phyloP scores from a whole-genome alignment of 2,797 vertebrate genomes.

The Cryptoblepharus egeriae region DNA sequence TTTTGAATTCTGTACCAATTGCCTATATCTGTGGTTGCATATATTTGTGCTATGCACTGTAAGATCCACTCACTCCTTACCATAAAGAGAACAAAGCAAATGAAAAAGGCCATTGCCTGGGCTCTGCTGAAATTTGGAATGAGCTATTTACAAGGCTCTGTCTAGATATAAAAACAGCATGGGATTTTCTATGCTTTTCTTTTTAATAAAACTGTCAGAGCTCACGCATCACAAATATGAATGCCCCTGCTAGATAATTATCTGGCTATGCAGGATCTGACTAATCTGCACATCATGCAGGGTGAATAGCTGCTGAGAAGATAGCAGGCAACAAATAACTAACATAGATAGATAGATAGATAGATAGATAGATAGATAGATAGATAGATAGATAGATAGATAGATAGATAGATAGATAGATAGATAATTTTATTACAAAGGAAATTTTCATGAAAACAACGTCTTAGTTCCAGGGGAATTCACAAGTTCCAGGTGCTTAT shows the following conservation, averaged over 20 bases:
- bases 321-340: constrained; percentile 16
- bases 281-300: constrained; percentile 37
- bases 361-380: neutral
- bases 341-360: neutral
- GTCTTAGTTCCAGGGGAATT: neutral
- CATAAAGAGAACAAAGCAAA: neutral
- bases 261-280: constrained; percentile 33
- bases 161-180: constrained; percentile 22
- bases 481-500: constrained; percentile 20
- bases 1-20: neutral
- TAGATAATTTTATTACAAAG: neutral
- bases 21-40: neutral
- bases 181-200: constrained; percentile 25
- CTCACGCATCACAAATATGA: constrained; percentile 32
- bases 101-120: constrained; percentile 1
- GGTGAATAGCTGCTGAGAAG: constrained; percentile 18
- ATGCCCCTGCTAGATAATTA: constrained; percentile 42
- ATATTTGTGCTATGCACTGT: neutral
- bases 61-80: neutral
- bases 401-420: neutral
- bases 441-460: constrained; percentile 4
- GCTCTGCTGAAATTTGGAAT: constrained; percentile 12
- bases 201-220: constrained; percentile 46
- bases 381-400: neutral
- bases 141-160: constrained; percentile 13